Evolutionary conservation across 1,140 invertebrate genomes (phyloP).

Genomic region (Drosophila mayri): DNA sequence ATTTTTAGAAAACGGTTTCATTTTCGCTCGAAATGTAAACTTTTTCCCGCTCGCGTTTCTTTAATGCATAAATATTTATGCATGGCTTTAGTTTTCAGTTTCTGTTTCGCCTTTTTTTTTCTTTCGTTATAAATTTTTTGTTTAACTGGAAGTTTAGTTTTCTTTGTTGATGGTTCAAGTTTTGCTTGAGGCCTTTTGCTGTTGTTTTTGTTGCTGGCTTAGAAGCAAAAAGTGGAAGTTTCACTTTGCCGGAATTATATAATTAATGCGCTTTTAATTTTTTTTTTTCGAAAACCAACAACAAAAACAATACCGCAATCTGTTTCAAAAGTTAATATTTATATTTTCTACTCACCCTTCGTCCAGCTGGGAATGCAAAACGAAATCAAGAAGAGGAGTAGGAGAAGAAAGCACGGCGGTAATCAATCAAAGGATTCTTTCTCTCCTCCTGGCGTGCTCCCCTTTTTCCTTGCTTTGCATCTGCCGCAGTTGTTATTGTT

Average conservation of each 20-base stretch:
- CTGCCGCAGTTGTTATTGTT: background rate
- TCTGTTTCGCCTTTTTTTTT: background rate
- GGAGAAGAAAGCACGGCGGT: constrained; percentile 22
- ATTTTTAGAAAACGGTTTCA: constrained; percentile 79
- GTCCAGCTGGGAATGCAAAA: constrained; percentile 31
- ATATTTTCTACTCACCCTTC: constrained; percentile 25
- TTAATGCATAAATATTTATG: constrained; percentile 59
- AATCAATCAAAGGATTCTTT: constrained; percentile 48
- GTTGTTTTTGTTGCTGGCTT: constrained; percentile 31
- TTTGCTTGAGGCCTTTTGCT: constrained; percentile 48
- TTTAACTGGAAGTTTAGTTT: constrained; percentile 24
- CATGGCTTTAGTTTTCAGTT: constrained; percentile 15
- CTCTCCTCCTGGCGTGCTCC: constrained; percentile 6
- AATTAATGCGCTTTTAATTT: constrained; percentile 78
- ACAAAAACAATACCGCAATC: constrained; percentile 19
- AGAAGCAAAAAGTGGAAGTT: constrained; percentile 79
- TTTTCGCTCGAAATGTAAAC: constrained; percentile 46
- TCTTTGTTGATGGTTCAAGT: constrained; percentile 71
- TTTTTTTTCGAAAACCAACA: constrained; percentile 35
- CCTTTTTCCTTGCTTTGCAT: background rate
- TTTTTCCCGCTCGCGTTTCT: constrained; percentile 16
- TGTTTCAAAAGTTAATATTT: constrained; percentile 18
- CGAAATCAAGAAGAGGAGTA: constrained; percentile 2
- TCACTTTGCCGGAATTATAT: constrained; percentile 73
- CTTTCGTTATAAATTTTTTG: constrained; percentile 3